Evolutionary conservation across 2,797 vertebrate genomes (phyloP).

Genomic region (Pangasius larnaudii): DNA sequence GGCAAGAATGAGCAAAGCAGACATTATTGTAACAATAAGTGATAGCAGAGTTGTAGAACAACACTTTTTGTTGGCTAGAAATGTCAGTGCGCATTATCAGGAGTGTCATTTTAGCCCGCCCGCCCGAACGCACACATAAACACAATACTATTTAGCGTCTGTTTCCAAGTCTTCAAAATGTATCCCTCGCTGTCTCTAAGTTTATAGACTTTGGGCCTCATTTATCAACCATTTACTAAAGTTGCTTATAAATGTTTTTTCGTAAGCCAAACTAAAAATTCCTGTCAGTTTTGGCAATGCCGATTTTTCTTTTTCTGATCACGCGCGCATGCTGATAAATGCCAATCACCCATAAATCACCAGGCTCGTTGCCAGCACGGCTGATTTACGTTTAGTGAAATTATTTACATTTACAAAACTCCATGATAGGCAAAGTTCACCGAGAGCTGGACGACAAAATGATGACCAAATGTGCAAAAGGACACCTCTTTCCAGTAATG

Average conservation of each 20-base stretch:
- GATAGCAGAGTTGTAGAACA: background rate
- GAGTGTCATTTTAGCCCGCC: background rate
- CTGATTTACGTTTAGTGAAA: no score
- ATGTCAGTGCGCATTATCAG: background rate
- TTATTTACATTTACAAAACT: no score
- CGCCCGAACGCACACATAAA: background rate
- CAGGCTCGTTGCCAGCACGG: background rate
- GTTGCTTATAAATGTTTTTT: background rate
- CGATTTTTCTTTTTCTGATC: background rate
- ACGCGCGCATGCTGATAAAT: background rate
- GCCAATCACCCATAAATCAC: background rate
- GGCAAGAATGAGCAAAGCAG: no score
- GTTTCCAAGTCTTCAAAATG: background rate
- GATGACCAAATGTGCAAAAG: background rate
- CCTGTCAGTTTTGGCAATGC: background rate
- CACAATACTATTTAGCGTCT: background rate
- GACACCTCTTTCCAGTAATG: background rate
- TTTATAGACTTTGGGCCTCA: constrained; percentile 2
- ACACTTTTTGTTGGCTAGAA: background rate
- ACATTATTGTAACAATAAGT: background rate
- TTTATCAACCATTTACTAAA: background rate
- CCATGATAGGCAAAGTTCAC: background rate
- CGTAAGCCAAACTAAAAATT: background rate
- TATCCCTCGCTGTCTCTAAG: background rate
- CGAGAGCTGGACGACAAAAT: background rate